Conservation (phyloP, 2,797 vertebrate genomes). For the Acanthurus lineatus region DNA sequence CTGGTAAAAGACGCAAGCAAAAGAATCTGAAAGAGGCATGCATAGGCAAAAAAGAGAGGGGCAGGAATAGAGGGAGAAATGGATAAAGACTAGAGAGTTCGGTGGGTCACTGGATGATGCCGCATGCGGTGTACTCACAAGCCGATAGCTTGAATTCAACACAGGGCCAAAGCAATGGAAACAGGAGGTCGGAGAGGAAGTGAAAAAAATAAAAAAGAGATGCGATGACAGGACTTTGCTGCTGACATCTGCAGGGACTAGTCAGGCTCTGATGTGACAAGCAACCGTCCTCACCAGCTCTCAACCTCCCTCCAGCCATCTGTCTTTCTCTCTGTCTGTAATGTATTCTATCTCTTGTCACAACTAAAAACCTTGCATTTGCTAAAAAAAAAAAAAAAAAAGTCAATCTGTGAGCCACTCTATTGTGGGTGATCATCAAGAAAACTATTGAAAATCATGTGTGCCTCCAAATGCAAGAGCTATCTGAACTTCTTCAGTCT, state of each 20-base stretch:
- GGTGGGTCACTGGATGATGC: conserved; percentile 21
- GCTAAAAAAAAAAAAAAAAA: not conserved
- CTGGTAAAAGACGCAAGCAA: conserved; percentile 21
- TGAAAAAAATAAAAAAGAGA: conserved; percentile 27
- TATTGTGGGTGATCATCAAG: not conserved
- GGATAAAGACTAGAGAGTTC: conserved; percentile 28
- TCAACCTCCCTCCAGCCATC: conserved; percentile 55
- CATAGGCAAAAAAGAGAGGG: conserved; percentile 2
- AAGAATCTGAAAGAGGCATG: conserved; percentile 33
- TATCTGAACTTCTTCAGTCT: conserved; percentile 36
- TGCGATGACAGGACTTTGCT: conserved; percentile 52
- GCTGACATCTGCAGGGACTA: conserved; percentile 66
- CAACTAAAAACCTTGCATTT: conserved; percentile 25
- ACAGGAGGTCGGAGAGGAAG: conserved; percentile 24
- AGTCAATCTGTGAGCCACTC: not conserved
- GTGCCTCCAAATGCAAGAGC: conserved; percentile 11
- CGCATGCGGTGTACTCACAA: conserved; percentile 38
- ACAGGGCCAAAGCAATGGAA: conserved; percentile 52
- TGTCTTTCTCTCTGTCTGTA: conserved; percentile 38
- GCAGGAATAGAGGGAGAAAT: not conserved
- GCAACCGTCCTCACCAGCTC: conserved; percentile 54
- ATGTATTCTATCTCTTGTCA: conserved; percentile 26
- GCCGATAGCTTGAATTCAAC: conserved; percentile 58
- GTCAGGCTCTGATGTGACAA: conserved; percentile 64
- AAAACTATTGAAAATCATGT: not conserved